Evolutionary conservation across 53 echinoderm and acorn worm species (phyloP).

Genomic region (Paracentrotus lividus): DNA sequence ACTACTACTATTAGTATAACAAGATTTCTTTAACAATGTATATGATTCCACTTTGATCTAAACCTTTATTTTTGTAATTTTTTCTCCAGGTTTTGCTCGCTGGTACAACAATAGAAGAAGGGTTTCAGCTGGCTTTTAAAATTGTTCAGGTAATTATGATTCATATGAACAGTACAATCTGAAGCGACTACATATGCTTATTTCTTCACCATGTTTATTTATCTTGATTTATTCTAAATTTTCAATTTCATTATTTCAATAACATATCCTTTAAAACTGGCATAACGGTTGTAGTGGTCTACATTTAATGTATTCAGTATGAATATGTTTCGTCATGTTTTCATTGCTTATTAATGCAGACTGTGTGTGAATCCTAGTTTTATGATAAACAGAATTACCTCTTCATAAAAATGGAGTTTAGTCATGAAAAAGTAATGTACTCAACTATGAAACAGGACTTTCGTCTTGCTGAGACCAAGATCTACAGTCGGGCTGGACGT

Average conservation of each 20-base stretch:
- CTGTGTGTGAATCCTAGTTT: not conserved
- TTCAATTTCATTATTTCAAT: not conserved
- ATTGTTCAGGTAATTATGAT: conserved; percentile 86
- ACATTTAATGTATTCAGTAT: not conserved
- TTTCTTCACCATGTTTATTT: not conserved
- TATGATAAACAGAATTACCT: not conserved
- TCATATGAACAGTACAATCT: too few species aligned
- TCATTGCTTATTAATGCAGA: not conserved
- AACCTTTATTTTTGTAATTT: not conserved
- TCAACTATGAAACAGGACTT: conserved; percentile 73
- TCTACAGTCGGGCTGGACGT: conserved; percentile 89
- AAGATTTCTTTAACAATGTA: too few species aligned
- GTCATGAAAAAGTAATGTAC: not conserved
- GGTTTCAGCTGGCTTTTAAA: conserved; percentile 86
- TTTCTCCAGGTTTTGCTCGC: conserved; percentile 82
- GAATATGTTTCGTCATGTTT: too few species aligned
- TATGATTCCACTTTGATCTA: not conserved
- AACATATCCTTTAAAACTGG: not conserved
- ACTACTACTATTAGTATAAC: too few species aligned
- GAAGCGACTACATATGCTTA: too few species aligned
- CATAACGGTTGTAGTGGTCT: not conserved
- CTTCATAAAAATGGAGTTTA: not conserved
- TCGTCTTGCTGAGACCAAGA: conserved; percentile 88
- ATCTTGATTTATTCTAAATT: not conserved
- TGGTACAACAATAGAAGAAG: conserved; percentile 78